Conservation (phyloP, 1,140 invertebrate species). For the Tetragnatha versicolor region DNA sequence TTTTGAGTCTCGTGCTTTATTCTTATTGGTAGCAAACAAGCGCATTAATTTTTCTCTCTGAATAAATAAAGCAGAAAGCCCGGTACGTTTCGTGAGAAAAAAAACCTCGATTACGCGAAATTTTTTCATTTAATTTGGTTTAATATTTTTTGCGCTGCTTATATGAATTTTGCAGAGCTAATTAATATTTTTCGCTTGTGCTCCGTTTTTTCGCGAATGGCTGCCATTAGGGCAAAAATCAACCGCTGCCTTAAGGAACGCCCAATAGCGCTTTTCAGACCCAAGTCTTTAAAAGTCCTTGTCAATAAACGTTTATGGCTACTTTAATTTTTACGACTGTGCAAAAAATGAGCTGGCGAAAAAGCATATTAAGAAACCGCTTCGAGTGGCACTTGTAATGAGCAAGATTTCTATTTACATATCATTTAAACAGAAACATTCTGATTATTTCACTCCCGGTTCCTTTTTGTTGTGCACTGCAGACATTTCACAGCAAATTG, state of each 20-base stretch:
- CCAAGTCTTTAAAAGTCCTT: slow-evolving; percentile 10
- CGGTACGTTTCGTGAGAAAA: not conserved
- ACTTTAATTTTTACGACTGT: slow-evolving; percentile 37
- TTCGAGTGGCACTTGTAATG: slow-evolving; percentile 6
- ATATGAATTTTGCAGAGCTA: slow-evolving; percentile 24
- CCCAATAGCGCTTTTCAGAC: not conserved
- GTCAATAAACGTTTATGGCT: slow-evolving; percentile 27
- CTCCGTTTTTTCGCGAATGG: slow-evolving; percentile 9
- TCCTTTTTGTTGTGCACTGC: not conserved
- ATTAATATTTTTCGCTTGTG: slow-evolving; percentile 29
- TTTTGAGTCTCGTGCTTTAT: not conserved
- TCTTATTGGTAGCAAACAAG: not conserved
- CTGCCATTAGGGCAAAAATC: slow-evolving; percentile 24
- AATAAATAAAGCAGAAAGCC: slow-evolving; percentile 1
- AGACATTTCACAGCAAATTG: slow-evolving; percentile 16
- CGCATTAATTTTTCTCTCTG: not conserved
- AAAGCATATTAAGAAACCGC: slow-evolving; percentile 13
- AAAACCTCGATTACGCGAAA: not conserved
- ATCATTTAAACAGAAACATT: slow-evolving; percentile 31
- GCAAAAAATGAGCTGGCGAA: too few species aligned
- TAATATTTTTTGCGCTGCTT: slow-evolving; percentile 3
- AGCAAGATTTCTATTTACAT: slow-evolving; percentile 29
- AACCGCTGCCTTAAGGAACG: slow-evolving; percentile 33
- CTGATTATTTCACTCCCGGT: slow-evolving; percentile 2
- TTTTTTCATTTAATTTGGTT: slow-evolving; percentile 13